phyloP scores from a whole-genome alignment of 2,113 vertebrate genomes.

The Sinosuthora webbiana region DNA sequence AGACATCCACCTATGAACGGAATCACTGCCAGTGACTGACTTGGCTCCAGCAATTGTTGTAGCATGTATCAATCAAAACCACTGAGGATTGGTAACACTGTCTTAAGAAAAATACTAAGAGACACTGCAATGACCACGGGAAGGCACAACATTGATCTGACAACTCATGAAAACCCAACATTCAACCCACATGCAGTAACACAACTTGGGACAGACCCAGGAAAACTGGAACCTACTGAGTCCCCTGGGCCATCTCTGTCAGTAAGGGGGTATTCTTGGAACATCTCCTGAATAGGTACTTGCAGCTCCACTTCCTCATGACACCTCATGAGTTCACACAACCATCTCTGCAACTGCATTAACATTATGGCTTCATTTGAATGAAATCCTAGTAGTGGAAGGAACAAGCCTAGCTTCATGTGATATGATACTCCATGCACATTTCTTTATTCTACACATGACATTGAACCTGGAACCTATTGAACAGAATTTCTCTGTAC shows the following conservation, averaged over 20 bases:
- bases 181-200: background rate
- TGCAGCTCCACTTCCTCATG: background rate
- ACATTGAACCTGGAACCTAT: background rate
- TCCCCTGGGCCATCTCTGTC: fast-evolving
- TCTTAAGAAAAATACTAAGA: background rate
- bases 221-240: background rate
- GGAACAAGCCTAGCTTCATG: background rate
- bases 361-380: background rate
- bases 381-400: background rate
- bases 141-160: background rate
- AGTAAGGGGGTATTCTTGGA: background rate
- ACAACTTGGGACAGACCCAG: background rate
- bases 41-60: background rate
- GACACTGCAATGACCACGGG: background rate
- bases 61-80: background rate
- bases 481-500: background rate
- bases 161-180: background rate
- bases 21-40: background rate
- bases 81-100: background rate
- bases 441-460: background rate
- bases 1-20: background rate
- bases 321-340: background rate
- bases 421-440: background rate
- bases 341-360: background rate
- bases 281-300: background rate